phyloP scores from a whole-genome alignment of 2,888 invertebrate genomes.

The Malthinus flaveolus region DNA sequence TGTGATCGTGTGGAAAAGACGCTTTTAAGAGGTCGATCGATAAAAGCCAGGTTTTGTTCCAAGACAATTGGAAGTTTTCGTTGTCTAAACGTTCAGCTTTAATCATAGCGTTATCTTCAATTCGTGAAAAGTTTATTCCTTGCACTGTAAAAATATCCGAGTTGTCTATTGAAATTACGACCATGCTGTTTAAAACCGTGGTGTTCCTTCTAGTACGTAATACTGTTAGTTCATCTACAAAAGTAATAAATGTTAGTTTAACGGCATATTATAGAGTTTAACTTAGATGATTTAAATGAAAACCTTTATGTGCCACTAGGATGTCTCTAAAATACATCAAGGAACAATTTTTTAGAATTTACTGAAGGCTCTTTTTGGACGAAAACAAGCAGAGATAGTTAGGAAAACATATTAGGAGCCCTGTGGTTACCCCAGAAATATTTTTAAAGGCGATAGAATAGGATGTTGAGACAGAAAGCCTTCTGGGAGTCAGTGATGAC shows the following conservation, averaged over 20 bases:
- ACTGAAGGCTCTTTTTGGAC: too few relatives aligned
- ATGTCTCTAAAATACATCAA: not conserved
- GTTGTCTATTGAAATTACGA: slow-evolving; percentile 67
- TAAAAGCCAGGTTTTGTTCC: slow-evolving; percentile 75
- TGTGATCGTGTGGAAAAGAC: slow-evolving; percentile 85
- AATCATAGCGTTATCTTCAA: slow-evolving; percentile 66
- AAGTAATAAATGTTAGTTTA: not conserved
- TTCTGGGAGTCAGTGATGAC: too few relatives aligned
- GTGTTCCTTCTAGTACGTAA: slow-evolving; percentile 36
- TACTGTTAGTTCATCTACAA: slow-evolving; percentile 31
- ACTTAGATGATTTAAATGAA: too few relatives aligned
- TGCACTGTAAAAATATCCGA: slow-evolving; percentile 74
- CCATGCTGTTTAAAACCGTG: slow-evolving; percentile 55
- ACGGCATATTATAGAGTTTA: too few relatives aligned
- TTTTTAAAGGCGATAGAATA: too few relatives aligned
- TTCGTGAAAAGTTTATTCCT: slow-evolving; percentile 66
- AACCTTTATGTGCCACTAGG: too few relatives aligned
- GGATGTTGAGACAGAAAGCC: too few relatives aligned
- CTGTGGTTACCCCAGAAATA: too few relatives aligned
- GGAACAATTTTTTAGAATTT: not conserved
- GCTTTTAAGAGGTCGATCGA: slow-evolving; percentile 67
- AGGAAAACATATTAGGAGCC: too few relatives aligned
- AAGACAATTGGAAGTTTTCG: slow-evolving; percentile 69
- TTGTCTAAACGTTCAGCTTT: slow-evolving; percentile 73
- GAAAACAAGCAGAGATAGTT: too few relatives aligned